Conservation (phyloP, 2,797 vertebrate species). For the Crenuchus spilurus region DNA sequence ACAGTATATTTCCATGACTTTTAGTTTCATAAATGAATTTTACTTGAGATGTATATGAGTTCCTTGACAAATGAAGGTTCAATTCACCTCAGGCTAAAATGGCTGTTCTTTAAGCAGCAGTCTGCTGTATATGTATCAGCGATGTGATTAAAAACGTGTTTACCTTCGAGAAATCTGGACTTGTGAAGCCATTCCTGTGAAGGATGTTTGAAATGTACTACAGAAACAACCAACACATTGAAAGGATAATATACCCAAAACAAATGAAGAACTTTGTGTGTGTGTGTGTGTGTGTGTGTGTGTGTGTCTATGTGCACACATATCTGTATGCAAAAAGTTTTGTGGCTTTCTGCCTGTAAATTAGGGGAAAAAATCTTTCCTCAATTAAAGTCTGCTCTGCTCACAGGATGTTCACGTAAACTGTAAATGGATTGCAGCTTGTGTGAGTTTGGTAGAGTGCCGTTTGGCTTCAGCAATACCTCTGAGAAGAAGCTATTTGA, state of each 20-base stretch:
- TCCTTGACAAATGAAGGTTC: constrained; percentile 19
- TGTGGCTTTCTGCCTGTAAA: constrained; percentile 7
- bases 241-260: constrained; percentile 40
- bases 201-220: constrained; percentile 37
- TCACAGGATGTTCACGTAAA: constrained; percentile 41
- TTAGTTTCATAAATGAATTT: constrained; percentile 19
- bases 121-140: constrained; percentile 34
- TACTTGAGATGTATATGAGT: not conserved
- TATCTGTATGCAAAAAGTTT: constrained; percentile 2
- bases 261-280: constrained; percentile 3
- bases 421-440: constrained; percentile 39
- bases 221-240: constrained; percentile 41
- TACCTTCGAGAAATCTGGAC: constrained; percentile 38
- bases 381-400: constrained; percentile 26
- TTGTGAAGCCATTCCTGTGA: constrained; percentile 27
- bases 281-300: not conserved
- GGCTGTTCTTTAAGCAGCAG: constrained; percentile 20
- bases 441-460: constrained; percentile 8
- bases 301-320: not conserved
- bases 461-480: constrained; percentile 5
- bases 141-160: constrained; percentile 30
- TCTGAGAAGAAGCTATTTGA: constrained; percentile 32
- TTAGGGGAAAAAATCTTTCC: constrained; percentile 25
- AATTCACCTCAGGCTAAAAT: constrained; percentile 28
- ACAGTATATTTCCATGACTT: constrained; percentile 9